Base-by-base conservation (phyloP, 2,113 vertebrate genomes). In the Colius striatus region DNA sequence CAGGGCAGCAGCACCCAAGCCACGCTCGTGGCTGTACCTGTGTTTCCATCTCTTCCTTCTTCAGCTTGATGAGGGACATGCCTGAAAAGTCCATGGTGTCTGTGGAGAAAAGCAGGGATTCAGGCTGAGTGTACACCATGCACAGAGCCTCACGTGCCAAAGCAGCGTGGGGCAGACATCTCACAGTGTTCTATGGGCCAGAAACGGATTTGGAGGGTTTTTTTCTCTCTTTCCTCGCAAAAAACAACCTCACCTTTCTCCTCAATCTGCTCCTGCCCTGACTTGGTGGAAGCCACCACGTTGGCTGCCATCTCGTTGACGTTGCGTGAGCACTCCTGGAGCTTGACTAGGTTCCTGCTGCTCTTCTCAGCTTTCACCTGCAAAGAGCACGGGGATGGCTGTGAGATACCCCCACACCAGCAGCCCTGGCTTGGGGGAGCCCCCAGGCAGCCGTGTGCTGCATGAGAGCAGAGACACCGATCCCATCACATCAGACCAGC, bases 51-150 rank as follows among this genome's bases (percentile, higher is more conserved):
- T 99, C 99, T 74, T 99, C 99, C 92, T 98, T 99, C 96, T 97
- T 99, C 78, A 99, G 97, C 94, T 99, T 99, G 96, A 99, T 99
- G 55, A 99, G 98, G 13, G 99, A 99, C 98, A 99, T 96, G 58
- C 99, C 99, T 0, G 99, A 99, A 90, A 99, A 99, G 96, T 99
- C 99, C 99, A 99, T 99, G 51, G 99, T 98, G 75, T 99, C 99
- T 99, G 51, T 7, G 67, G n/a, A 17, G 36, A 26, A 45, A 53
- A 38, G 43, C 2, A 3, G 32, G 19, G 45, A 12, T 18, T 16
- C 19, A 43, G 1, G 0, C 48, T 61, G 11, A 67, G 60, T 2
- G 1, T 54, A 10, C 1, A 36, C 51, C 22, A 79, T n/a, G 11
- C 16, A n/a, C 51, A 27, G 32, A 34, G 38, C 27, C 50, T 30